Evolutionary conservation across 2,888 invertebrate species (phyloP).

Genomic region (Chalcis sispes): DNA sequence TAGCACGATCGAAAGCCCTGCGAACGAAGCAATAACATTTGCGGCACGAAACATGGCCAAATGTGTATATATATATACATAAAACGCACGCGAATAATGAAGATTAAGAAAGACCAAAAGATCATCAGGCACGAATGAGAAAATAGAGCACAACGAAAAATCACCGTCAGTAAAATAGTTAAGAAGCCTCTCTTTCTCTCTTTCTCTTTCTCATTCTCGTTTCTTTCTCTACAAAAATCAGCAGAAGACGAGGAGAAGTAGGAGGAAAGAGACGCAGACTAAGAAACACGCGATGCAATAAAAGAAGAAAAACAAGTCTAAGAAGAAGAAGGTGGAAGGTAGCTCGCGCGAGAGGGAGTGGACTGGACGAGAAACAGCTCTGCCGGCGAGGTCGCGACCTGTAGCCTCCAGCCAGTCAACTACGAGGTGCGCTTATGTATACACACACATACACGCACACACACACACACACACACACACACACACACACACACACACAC

Average conservation of each 20-base stretch:
- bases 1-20: slow-evolving; percentile 7
- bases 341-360: slow-evolving; percentile 49
- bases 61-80: slow-evolving; percentile 9
- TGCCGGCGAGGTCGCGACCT: slow-evolving; percentile 74
- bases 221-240: slow-evolving; percentile 33
- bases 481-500: no score
- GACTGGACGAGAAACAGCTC: slow-evolving; percentile 63
- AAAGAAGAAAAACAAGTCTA: slow-evolving; percentile 42
- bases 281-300: slow-evolving; percentile 5
- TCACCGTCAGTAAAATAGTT: slow-evolving; percentile 16
- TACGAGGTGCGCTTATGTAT: neutral
- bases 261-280: neutral
- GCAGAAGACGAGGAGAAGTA: neutral
- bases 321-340: slow-evolving; percentile 56
- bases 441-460: no score
- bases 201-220: neutral
- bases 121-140: slow-evolving; percentile 36
- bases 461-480: no score
- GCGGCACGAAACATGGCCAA: neutral
- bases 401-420: slow-evolving; percentile 68
- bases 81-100: slow-evolving; percentile 44
- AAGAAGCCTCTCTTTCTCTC: slow-evolving; percentile 4
- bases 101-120: slow-evolving; percentile 39
- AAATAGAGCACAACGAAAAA: slow-evolving; percentile 24
- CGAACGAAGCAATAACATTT: slow-evolving; percentile 43